A percentile compares a stretch with the other conserved stretches of the same genome.
These are phyloP conservation scores for Drosophila anceps DNA, from an alignment of 2,888 invertebrate genomes.

Conservation along the genomic window DNA sequence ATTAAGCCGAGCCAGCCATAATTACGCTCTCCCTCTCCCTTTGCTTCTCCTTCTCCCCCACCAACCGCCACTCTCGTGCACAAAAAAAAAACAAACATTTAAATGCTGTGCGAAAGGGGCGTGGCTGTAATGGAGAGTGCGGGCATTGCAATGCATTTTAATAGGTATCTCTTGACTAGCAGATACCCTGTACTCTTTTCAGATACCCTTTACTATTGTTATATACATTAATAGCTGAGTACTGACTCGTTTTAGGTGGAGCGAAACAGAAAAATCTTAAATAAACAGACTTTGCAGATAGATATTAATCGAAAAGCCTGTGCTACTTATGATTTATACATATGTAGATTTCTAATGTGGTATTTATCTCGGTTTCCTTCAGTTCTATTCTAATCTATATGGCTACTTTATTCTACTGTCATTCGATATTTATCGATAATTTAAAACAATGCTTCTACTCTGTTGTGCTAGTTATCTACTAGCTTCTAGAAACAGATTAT, in stretches of 20 bases:
- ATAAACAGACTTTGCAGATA: neutral
- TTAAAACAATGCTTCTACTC: too few relatives aligned
- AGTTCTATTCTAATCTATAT: too few relatives aligned
- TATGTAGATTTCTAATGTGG: too few relatives aligned
- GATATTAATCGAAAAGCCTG: neutral
- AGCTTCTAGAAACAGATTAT: neutral
- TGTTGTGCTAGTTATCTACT: too few relatives aligned
- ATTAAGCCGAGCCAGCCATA: conserved; percentile 45
- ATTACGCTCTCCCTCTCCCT: conserved; percentile 18
- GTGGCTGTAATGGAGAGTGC: conserved; percentile 72
- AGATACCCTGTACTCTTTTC: neutral
- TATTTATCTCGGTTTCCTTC: neutral
- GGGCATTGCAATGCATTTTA: too few relatives aligned
- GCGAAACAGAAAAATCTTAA: neutral
- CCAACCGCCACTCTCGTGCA: neutral
- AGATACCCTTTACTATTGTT: neutral
- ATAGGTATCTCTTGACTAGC: neutral
- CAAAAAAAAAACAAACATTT: conserved; percentile 34
- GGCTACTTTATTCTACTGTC: neutral
- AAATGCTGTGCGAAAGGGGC: conserved; percentile 54
- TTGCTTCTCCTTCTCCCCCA: too few relatives aligned
- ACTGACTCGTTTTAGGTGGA: neutral
- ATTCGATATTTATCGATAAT: neutral
- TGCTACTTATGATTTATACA: neutral
- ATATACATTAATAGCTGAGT: neutral